These are phyloP conservation scores for Rachycentron canadum DNA, from an alignment of 2,797 vertebrate species.

Conservation along the genomic window DNA sequence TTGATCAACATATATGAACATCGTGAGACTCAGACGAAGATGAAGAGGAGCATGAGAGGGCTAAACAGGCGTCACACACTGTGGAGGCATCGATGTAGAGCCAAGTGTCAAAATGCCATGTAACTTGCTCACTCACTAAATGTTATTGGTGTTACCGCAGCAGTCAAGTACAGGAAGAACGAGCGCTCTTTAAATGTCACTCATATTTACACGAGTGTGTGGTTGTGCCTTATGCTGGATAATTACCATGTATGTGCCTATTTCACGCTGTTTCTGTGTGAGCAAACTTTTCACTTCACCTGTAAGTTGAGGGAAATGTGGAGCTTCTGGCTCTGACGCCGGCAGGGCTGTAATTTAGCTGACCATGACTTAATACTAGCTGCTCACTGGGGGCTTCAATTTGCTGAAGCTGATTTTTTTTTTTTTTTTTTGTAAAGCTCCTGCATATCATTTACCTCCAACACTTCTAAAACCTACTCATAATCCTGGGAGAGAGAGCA, in stretches of 20 bases:
- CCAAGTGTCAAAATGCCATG: not conserved
- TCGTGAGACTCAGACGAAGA: too few species aligned
- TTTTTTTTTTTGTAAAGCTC: constrained; percentile 27
- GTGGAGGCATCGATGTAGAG: not conserved
- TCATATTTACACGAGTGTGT: not conserved
- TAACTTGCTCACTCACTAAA: not conserved
- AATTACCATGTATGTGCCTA: not conserved
- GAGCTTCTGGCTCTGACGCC: not conserved
- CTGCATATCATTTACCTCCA: constrained; percentile 53
- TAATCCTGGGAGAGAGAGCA: constrained; percentile 6
- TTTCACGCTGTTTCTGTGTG: not conserved
- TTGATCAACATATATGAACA: not conserved
- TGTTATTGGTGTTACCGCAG: not conserved
- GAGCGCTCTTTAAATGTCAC: constrained; percentile 10
- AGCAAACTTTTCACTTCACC: constrained; percentile 16
- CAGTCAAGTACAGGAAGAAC: not conserved
- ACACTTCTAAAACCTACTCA: constrained; percentile 47
- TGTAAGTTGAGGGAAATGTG: constrained; percentile 16
- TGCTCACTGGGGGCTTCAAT: constrained; percentile 40
- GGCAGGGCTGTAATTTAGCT: constrained; percentile 31
- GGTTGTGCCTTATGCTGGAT: not conserved
- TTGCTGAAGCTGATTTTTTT: constrained; percentile 34
- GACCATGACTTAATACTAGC: constrained; percentile 50
- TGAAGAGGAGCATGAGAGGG: too few species aligned
- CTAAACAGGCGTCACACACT: too few species aligned